Evolutionary conservation across 2,113 vertebrate genomes (phyloP).

Genomic region (Microtus ochrogaster): DNA sequence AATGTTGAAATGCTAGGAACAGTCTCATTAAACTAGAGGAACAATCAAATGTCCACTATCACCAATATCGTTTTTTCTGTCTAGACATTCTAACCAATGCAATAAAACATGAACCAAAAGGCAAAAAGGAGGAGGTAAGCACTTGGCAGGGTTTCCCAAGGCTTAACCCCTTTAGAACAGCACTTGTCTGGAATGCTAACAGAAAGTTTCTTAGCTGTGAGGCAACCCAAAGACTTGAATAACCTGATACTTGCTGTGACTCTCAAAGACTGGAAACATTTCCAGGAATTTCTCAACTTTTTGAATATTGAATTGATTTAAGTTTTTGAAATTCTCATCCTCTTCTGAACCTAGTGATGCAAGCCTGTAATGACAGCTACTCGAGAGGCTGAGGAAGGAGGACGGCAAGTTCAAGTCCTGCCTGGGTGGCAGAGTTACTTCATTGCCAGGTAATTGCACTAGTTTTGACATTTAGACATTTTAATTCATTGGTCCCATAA

Average conservation of each 20-base stretch:
- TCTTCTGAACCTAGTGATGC: not conserved
- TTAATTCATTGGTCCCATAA: constrained; percentile 5
- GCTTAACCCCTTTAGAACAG: not conserved
- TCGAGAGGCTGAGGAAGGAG: not conserved
- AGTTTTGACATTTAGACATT: constrained; percentile 16
- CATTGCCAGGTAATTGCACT: not conserved
- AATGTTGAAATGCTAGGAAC: constrained; percentile 30
- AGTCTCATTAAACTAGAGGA: constrained; percentile 35
- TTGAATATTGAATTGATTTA: not conserved
- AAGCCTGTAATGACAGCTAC: not conserved
- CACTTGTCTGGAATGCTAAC: not conserved
- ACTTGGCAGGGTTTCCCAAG: constrained; percentile 48
- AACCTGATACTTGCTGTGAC: not conserved
- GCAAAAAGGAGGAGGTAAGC: not conserved
- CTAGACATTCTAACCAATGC: not conserved
- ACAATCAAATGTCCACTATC: constrained; percentile 5
- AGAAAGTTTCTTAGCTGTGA: not conserved
- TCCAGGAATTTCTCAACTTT: not conserved
- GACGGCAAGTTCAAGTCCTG: not conserved
- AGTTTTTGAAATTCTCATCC: not conserved
- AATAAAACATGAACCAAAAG: constrained; percentile 55
- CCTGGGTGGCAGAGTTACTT: not conserved
- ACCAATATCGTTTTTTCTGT: constrained; percentile 9
- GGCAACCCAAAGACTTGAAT: constrained; percentile 15
- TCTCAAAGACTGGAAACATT: not conserved